A percentile compares a stretch with the other conserved stretches of the same genome.
Evolutionary conservation across 2,888 invertebrate species (phyloP).

Genomic region (Zeuzera pyrina): DNA sequence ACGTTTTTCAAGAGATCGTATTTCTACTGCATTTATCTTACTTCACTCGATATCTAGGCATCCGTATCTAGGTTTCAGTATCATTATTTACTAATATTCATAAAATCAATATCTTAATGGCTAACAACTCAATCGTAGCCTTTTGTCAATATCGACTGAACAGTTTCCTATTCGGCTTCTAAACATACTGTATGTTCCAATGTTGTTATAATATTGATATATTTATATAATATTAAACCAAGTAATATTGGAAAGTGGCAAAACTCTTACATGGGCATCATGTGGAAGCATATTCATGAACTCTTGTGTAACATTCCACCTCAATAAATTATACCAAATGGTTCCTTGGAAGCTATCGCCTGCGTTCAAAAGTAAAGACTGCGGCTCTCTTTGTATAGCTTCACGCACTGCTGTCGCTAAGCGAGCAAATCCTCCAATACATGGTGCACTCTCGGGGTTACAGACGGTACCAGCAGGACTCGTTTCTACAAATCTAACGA

Average conservation of each 20-base stretch:
- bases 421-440: slow-evolving; percentile 82
- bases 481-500: slow-evolving; percentile 74
- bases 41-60: too few species aligned
- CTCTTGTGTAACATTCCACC: slow-evolving; percentile 82
- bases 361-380: slow-evolving; percentile 75
- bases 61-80: too few species aligned
- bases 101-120: too few species aligned
- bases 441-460: slow-evolving; percentile 51
- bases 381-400: slow-evolving; percentile 65
- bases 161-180: too few species aligned
- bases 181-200: too few species aligned
- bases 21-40: too few species aligned
- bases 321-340: slow-evolving; percentile 82
- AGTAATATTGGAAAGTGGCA: not conserved
- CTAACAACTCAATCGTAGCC: too few species aligned
- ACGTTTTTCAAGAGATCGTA: too few species aligned
- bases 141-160: too few species aligned
- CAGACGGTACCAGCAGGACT: slow-evolving; percentile 71
- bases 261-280: slow-evolving; percentile 80
- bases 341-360: slow-evolving; percentile 82
- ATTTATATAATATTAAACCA: not conserved
- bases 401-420: slow-evolving; percentile 71
- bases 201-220: too few species aligned
- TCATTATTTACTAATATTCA: too few species aligned
- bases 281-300: slow-evolving; percentile 85